Evolutionary conservation across 1,140 invertebrate species (phyloP), one percentile per base, ranked within the genome.

Genomic region (Bombus impatiens): DNA sequence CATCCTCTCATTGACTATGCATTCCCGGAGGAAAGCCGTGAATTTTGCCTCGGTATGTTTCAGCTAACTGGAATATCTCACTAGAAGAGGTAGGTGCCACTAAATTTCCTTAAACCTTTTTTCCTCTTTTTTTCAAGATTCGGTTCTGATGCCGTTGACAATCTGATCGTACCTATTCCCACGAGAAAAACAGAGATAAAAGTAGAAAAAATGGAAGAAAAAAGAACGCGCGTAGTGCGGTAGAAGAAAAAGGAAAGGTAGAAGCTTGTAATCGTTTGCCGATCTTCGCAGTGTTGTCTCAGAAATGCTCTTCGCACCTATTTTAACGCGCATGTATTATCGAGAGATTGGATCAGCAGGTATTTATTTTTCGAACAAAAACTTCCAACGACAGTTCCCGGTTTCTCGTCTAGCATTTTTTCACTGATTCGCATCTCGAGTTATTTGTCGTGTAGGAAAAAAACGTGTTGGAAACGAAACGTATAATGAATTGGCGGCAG

Each of bases 251-350:
- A 40, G 15, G 68, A 53, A 76, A 62, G 35, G 25, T 57, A 84
- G 81, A 18, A 47, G 57, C 67, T 40, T 72, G 42, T 25, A 82
- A 88, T 87, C 87, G 65, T 76, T 79, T 4, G 75, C 76, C 76
- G 86, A 90, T 90, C 88, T 88, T 82, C 77, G 68, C 57, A 71
- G 70, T 40, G 81, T 67, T 59, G 71, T 75, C 44, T 78, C 53
- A 62, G 37, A 37, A 65, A 78, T 76, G 35, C 47, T 89, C 89
- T 92, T 92, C 88, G 88, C 91, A 90, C 90, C 90, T 92, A 91
- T 90, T 92, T 92, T 88, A 91, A 92, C 89, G 85, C 85, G 86
- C 37, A 59, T 67, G 57, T 37, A 62, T 87, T 91, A 91, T 91
- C 91, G 40, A 44, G 22, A 57, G 88, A 84, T 90, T 22, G 67